A percentile compares a stretch with the other conserved stretches of the same genome.
Conservation (phyloP, 2,888 invertebrate species). For the Lamellibrachia columna region DNA sequence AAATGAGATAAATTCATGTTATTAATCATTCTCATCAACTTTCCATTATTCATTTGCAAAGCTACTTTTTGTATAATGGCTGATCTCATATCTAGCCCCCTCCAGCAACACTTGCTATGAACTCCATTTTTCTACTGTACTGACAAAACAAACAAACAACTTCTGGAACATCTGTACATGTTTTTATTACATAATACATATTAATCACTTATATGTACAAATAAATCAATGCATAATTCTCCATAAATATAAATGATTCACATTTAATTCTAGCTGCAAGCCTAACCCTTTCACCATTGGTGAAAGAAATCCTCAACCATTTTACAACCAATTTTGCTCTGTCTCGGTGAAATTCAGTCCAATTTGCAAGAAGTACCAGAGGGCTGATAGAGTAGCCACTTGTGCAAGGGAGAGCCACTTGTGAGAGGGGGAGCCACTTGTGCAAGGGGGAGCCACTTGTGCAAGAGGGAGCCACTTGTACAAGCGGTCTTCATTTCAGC, state of each 20-base stretch:
- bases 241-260: not conserved
- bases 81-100: not conserved
- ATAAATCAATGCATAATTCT: not conserved
- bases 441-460: no score
- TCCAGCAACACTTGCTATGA: not conserved
- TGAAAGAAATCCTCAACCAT: not conserved
- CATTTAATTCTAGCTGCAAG: not conserved
- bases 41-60: not conserved
- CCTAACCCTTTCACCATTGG: not conserved
- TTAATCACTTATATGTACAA: not conserved
- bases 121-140: not conserved
- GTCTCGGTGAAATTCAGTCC: no score
- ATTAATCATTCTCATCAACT: not conserved
- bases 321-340: not conserved
- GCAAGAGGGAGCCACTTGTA: no score
- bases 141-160: not conserved
- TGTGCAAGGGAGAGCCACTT: no score
- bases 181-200: not conserved
- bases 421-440: no score
- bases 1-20: not conserved
- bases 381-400: no score
- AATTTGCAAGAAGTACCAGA: no score
- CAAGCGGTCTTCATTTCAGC: no score
- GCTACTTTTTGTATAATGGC: not conserved
- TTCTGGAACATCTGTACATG: constrained; percentile 1